Conservation (phyloP, 2,888 invertebrate species). For the Brenthis ino region DNA sequence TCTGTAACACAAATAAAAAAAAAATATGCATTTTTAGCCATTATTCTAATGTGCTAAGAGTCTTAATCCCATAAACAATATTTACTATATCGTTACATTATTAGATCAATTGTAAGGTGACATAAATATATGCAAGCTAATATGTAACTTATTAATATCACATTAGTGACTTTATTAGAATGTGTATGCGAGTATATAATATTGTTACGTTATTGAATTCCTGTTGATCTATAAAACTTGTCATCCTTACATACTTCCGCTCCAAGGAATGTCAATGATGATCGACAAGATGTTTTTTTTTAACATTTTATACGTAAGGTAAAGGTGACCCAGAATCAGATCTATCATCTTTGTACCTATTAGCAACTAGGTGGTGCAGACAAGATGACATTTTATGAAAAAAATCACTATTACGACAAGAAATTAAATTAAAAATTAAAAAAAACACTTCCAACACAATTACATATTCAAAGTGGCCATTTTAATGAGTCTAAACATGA, state of each 20-base stretch:
- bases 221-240: slow-evolving; percentile 30
- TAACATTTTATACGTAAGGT: background rate
- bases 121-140: slow-evolving; percentile 11
- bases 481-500: too few relatives aligned
- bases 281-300: slow-evolving; percentile 1
- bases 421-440: too few relatives aligned
- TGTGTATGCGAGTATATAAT: background rate
- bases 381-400: too few relatives aligned
- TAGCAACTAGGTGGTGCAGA: background rate
- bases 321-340: background rate
- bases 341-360: background rate
- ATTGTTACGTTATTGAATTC: slow-evolving; percentile 27
- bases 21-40: slow-evolving; percentile 18
- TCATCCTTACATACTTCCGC: slow-evolving; percentile 34
- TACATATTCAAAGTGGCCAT: too few relatives aligned
- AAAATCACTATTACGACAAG: too few relatives aligned
- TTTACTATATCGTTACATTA: background rate
- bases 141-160: background rate
- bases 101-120: slow-evolving; percentile 1
- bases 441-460: too few relatives aligned
- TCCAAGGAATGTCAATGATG: slow-evolving; percentile 26
- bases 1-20: slow-evolving; percentile 17
- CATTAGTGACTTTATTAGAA: slow-evolving; percentile 6
- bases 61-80: slow-evolving; percentile 10
- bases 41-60: slow-evolving; percentile 17